Conservation (phyloP, 2,797 vertebrate species). For the Ctenosaura bakeri region DNA sequence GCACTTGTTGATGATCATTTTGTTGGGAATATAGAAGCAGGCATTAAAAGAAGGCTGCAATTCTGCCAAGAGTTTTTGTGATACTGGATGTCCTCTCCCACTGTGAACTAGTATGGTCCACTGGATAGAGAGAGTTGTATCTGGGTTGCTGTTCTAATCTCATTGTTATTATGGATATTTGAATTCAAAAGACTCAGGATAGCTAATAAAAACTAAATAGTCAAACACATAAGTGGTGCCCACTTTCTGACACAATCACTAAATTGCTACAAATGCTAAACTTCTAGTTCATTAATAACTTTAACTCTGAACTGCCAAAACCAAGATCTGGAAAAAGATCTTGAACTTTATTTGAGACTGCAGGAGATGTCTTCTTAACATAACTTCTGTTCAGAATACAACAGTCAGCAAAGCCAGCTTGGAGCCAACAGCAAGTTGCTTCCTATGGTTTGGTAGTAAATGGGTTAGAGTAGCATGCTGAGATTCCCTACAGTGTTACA, state of each 20-base stretch:
- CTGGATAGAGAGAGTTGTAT: background rate
- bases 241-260: background rate
- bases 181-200: background rate
- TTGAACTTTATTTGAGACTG: background rate
- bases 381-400: slow-evolving; percentile 22
- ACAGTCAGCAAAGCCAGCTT: slow-evolving; percentile 26
- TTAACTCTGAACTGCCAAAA: background rate
- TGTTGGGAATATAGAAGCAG: slow-evolving; percentile 2
- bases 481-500: background rate
- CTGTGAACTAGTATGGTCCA: background rate
- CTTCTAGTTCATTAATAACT: background rate
- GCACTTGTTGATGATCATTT: background rate
- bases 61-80: background rate
- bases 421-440: slow-evolving; percentile 27
- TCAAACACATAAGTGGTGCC: background rate
- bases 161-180: background rate
- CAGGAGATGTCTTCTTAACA: slow-evolving; percentile 30
- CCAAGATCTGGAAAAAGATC: background rate
- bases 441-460: slow-evolving; percentile 17
- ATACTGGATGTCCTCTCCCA: background rate
- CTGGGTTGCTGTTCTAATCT: background rate
- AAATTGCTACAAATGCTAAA: background rate
- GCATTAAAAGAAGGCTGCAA: background rate
- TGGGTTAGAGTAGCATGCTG: background rate
- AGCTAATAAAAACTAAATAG: background rate